These are phyloP conservation scores for Aspidiotus destructor DNA, from an alignment of 2,888 invertebrate genomes.

Conservation along the genomic window DNA sequence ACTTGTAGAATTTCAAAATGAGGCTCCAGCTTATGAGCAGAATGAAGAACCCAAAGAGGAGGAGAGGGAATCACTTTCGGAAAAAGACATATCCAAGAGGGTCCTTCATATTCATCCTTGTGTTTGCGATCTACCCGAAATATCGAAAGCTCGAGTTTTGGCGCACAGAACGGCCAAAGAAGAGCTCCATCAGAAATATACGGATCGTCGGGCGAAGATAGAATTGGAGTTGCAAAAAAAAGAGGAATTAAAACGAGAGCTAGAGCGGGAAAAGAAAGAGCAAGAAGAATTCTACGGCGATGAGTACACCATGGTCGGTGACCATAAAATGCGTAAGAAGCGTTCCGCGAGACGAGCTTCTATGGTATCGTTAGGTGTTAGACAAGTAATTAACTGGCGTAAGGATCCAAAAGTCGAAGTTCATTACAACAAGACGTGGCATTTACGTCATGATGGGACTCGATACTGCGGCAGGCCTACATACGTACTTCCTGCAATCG, in stretches of 20 bases:
- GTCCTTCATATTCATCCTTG: slow-evolving; percentile 17
- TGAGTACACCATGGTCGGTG: slow-evolving; percentile 11
- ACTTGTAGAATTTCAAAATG: no score
- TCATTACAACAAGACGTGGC: slow-evolving; percentile 3
- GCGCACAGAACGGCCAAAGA: not conserved
- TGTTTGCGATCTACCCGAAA: slow-evolving; percentile 17
- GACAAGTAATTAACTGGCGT: slow-evolving; percentile 20
- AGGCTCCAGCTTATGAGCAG: no score
- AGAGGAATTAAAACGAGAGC: slow-evolving; percentile 9
- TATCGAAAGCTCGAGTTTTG: not conserved
- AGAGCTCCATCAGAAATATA: not conserved
- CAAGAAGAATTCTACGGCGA: slow-evolving; percentile 17
- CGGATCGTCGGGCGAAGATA: slow-evolving; percentile 1
- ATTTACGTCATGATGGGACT: slow-evolving; percentile 6
- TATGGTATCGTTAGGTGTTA: slow-evolving; percentile 27
- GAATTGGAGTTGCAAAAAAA: slow-evolving; percentile 9
- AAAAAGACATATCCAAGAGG: not conserved
- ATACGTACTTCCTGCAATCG: not conserved
- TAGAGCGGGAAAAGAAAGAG: slow-evolving; percentile 12
- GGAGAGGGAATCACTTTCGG: no score
- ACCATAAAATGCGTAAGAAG: slow-evolving; percentile 22
- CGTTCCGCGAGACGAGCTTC: slow-evolving; percentile 22
- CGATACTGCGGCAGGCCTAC: slow-evolving; percentile 1
- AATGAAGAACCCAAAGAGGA: no score
- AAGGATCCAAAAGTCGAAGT: slow-evolving; percentile 3